phyloP scores from a whole-genome alignment of 2,797 vertebrate species.

The Siniperca obscura region DNA sequence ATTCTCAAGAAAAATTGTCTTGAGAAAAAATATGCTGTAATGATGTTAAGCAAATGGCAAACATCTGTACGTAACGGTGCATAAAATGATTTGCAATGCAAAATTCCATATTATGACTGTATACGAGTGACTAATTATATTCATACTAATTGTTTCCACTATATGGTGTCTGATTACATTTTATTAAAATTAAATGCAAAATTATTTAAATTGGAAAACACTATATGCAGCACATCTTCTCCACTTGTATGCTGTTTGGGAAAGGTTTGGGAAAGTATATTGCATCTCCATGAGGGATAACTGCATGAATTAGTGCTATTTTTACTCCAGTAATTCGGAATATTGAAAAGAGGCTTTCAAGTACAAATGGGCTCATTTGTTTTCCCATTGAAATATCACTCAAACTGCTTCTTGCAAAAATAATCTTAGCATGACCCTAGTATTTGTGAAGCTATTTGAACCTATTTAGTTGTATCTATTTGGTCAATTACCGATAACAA shows the following conservation, averaged over 20 bases:
- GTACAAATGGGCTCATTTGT: slow-evolving; percentile 75
- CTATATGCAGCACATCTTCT: slow-evolving; percentile 20
- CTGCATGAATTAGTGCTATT: slow-evolving; percentile 62
- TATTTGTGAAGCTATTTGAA: slow-evolving; percentile 44
- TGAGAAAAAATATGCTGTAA: slow-evolving; percentile 10
- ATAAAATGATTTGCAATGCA: slow-evolving; percentile 41
- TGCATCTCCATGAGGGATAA: slow-evolving; percentile 47
- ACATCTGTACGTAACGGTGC: slow-evolving; percentile 31
- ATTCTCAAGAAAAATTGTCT: neutral
- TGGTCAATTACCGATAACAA: slow-evolving; percentile 72
- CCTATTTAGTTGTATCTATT: slow-evolving; percentile 57
- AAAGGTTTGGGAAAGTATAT: slow-evolving; percentile 46
- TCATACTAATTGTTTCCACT: slow-evolving; percentile 50
- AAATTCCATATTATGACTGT: slow-evolving; percentile 10
- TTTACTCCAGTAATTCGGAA: slow-evolving; percentile 71
- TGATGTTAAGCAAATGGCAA: slow-evolving; percentile 29
- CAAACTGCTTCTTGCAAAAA: slow-evolving; percentile 52
- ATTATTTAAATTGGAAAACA: slow-evolving; percentile 37
- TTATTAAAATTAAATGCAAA: slow-evolving; percentile 39
- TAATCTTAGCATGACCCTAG: slow-evolving; percentile 31
- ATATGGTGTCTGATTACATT: slow-evolving; percentile 42
- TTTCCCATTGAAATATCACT: slow-evolving; percentile 49
- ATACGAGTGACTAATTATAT: slow-evolving; percentile 23
- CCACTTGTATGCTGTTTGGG: slow-evolving; percentile 28
- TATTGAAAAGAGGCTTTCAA: slow-evolving; percentile 65